Evolutionary conservation across 2,797 vertebrate genomes (phyloP).

Genomic region (Taeniopygia guttata): DNA sequence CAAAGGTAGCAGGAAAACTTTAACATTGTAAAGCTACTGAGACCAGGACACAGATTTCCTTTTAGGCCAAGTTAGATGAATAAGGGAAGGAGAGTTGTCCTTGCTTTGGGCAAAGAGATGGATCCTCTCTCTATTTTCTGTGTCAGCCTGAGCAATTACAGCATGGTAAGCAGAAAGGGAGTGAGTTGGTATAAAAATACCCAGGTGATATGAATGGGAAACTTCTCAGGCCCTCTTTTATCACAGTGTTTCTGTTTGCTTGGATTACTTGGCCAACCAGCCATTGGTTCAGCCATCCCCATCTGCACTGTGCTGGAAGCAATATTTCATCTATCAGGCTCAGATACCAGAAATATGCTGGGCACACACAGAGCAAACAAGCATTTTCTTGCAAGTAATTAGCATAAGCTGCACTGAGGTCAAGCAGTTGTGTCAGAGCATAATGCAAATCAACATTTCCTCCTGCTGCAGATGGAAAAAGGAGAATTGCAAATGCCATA

Average conservation of each 20-base stretch:
- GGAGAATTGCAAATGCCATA: neutral
- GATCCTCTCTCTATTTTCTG: neutral
- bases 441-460: neutral
- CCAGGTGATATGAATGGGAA: neutral
- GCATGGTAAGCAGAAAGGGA: neutral
- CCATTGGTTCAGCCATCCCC: neutral
- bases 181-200: neutral
- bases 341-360: neutral
- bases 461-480: neutral
- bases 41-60: neutral
- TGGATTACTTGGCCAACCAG: neutral
- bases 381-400: neutral
- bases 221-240: neutral
- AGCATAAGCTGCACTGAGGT: conserved; percentile 26
- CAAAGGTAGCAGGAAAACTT: neutral
- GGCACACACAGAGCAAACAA: neutral
- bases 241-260: neutral
- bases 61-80: neutral
- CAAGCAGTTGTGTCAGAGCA: neutral
- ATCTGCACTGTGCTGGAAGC: neutral
- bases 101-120: neutral
- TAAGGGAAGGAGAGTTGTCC: neutral
- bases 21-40: neutral
- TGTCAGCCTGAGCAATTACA: neutral
- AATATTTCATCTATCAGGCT: neutral